These are phyloP conservation scores for Ips typographus DNA, from an alignment of 1,140 invertebrate genomes.

Conservation along the genomic window DNA sequence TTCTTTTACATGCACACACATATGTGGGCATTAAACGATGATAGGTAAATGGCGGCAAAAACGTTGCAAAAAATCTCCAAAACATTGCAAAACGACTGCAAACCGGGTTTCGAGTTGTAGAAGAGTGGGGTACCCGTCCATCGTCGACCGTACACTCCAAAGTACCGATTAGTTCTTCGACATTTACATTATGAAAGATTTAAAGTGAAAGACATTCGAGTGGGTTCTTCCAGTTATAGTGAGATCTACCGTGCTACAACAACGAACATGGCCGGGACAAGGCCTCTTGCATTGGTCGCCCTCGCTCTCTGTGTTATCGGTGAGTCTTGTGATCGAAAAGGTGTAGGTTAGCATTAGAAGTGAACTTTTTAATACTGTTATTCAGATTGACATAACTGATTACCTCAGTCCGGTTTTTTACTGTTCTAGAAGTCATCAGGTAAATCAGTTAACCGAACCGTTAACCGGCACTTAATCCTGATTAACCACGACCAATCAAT, in stretches of 20 bases:
- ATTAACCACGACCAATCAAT: too few species aligned
- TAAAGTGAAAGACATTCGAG: slow-evolving; percentile 45
- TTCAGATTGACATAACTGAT: too few species aligned
- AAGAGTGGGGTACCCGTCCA: slow-evolving; percentile 27
- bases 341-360: background rate
- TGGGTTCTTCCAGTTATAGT: slow-evolving; percentile 36
- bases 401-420: too few species aligned
- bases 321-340: slow-evolving; percentile 24
- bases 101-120: background rate
- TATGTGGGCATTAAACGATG: too few species aligned
- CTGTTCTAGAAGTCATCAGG: too few species aligned
- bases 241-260: slow-evolving; percentile 37
- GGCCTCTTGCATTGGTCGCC: slow-evolving; percentile 37
- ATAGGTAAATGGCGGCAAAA: background rate
- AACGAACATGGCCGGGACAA: slow-evolving; percentile 37
- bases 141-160: slow-evolving; percentile 14
- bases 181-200: slow-evolving; percentile 43
- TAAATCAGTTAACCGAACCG: too few species aligned
- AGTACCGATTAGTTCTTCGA: slow-evolving; percentile 37
- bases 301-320: slow-evolving; percentile 36
- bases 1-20: too few species aligned
- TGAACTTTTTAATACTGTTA: too few species aligned
- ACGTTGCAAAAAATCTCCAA: background rate
- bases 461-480: too few species aligned
- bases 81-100: slow-evolving; percentile 10